Conservation (phyloP, 2,888 invertebrate genomes). For the Drosophila cognata region DNA sequence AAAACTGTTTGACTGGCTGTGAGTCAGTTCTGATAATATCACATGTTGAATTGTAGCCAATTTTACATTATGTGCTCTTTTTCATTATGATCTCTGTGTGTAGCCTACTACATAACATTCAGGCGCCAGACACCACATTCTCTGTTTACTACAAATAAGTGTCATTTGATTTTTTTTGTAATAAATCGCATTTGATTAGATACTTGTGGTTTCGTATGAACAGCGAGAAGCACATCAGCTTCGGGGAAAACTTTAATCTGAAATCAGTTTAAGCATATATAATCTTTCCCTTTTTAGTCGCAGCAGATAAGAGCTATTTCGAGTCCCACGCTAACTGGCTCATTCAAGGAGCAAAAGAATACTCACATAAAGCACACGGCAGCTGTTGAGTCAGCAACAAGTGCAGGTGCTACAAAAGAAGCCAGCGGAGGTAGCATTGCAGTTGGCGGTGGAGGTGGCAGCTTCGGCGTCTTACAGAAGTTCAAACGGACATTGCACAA, state of each 20-base stretch:
- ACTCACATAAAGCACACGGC: conserved; percentile 10
- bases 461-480: conserved; percentile 88
- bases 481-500: conserved; percentile 89
- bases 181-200: conserved; percentile 33
- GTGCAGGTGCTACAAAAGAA: conserved; percentile 12
- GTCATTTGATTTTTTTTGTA: conserved; percentile 1
- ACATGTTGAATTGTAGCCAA: neutral
- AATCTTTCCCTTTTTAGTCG: conserved; percentile 62
- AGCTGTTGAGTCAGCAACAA: conserved; percentile 5
- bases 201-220: conserved; percentile 53
- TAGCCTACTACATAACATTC: neutral
- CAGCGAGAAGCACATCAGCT: conserved; percentile 18
- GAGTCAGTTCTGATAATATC: conserved; percentile 3
- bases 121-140: neutral
- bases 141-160: neutral
- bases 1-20: neutral
- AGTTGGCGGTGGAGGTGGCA: conserved; percentile 12
- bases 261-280: conserved; percentile 1
- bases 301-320: conserved; percentile 84
- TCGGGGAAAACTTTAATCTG: conserved; percentile 1
- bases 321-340: conserved; percentile 83
- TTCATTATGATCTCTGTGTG: neutral
- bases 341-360: conserved; percentile 11
- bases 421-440: conserved; percentile 14
- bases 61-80: neutral